A percentile compares a stretch with the other conserved stretches of the same genome.
These are phyloP conservation scores for Eupristina koningsbergeri DNA, from an alignment of 1,140 invertebrate species.

Conservation along the genomic window DNA sequence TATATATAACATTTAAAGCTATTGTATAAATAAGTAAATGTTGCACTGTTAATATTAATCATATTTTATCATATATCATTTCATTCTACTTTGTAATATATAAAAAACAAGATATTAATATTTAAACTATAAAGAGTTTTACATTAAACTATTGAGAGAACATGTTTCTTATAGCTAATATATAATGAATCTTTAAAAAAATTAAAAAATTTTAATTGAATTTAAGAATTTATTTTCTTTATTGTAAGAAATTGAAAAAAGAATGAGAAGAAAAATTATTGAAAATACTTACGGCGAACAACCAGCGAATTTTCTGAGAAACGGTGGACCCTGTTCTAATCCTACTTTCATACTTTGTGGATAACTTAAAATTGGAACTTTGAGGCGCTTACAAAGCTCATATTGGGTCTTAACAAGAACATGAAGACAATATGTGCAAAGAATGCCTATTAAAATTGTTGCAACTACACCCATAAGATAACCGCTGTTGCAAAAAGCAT, in stretches of 20 bases:
- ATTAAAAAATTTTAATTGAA: too few relatives aligned
- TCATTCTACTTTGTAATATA: too few relatives aligned
- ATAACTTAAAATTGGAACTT: conserved; percentile 82
- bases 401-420: conserved; percentile 82
- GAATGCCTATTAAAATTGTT: conserved; percentile 80
- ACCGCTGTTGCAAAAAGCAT: conserved; percentile 86
- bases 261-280: conserved; percentile 25
- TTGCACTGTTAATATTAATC: too few relatives aligned
- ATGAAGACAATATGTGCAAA: conserved; percentile 88
- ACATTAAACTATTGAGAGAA: too few relatives aligned
- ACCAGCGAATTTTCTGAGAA: conserved; percentile 75
- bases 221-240: too few relatives aligned
- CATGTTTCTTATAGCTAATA: too few relatives aligned
- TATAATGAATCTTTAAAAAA: too few relatives aligned
- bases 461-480: conserved; percentile 79
- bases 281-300: conserved; percentile 73
- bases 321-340: conserved; percentile 79
- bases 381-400: conserved; percentile 79
- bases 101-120: too few relatives aligned
- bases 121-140: too few relatives aligned
- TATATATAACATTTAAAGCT: too few relatives aligned
- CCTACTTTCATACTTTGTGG: conserved; percentile 81
- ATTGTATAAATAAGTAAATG: too few relatives aligned
- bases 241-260: background rate
- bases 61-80: too few relatives aligned